Conservation (phyloP, 2,797 vertebrate species). For the Florisuga fusca region DNA sequence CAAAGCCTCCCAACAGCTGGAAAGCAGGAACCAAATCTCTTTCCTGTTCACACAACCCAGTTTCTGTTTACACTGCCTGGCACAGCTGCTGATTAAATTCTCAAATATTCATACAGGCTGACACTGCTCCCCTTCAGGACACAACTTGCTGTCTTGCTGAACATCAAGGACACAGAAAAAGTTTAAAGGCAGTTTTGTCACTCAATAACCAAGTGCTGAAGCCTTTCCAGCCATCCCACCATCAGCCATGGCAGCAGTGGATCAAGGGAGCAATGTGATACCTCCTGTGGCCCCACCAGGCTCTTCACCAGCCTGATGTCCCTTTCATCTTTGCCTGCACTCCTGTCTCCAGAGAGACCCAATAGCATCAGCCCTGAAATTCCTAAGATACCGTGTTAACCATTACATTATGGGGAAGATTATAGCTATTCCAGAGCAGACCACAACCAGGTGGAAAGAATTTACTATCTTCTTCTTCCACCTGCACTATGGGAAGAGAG, state of each 20-base stretch:
- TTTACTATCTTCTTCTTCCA: neutral
- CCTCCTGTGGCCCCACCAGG: neutral
- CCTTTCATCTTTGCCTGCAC: neutral
- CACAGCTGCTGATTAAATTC: neutral
- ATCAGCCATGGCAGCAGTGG: neutral
- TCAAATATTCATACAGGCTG: neutral
- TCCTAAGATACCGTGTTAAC: conserved; percentile 34
- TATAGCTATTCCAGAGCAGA: neutral
- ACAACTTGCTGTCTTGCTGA: neutral
- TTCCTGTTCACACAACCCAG: neutral
- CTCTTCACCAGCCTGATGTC: neutral
- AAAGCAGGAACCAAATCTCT: neutral
- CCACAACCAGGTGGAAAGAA: conserved; percentile 27
- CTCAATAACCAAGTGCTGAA: neutral
- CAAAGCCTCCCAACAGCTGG: neutral
- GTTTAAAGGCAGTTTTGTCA: neutral
- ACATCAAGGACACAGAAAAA: neutral
- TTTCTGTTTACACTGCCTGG: neutral
- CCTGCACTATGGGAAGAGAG: neutral
- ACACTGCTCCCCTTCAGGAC: neutral
- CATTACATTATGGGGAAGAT: neutral
- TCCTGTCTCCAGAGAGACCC: neutral
- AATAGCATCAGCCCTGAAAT: neutral
- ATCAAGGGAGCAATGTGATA: neutral
- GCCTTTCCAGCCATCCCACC: neutral